Conservation (phyloP, 2,888 invertebrate genomes). For the Stenchaetothrips biformis region DNA sequence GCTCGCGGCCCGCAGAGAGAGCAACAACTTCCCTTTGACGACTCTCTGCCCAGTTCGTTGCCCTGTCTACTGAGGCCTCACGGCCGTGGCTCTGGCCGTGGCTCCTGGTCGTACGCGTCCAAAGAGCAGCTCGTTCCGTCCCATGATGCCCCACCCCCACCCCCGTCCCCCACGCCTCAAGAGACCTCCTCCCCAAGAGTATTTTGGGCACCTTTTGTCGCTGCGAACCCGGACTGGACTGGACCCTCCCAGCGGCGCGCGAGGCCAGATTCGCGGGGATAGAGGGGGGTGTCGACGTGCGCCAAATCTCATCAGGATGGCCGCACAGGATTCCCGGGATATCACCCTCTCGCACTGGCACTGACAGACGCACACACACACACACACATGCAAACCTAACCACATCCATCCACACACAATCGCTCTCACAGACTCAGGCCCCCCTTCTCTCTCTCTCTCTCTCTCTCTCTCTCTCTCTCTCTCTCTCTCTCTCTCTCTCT, state of each 20-base stretch:
- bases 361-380: not conserved
- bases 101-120: too few species aligned
- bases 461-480: not conserved
- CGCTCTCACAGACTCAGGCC: not conserved
- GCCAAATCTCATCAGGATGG: not conserved
- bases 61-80: not conserved
- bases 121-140: too few species aligned
- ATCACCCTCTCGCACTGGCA: not conserved
- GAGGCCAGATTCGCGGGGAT: not conserved
- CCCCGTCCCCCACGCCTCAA: not conserved
- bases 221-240: not conserved
- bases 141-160: not conserved
- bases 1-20: not conserved
- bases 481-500: constrained; percentile 15
- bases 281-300: not conserved
- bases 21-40: not conserved
- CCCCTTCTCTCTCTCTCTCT: not conserved
- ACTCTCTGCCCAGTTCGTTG: not conserved
- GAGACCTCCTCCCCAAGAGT: not conserved
- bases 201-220: constrained; percentile 1
- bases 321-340: not conserved
- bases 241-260: too few species aligned
- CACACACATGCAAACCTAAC: not conserved
- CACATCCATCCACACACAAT: not conserved
- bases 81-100: not conserved